These are phyloP conservation scores for Pipistrellus pygmaeus DNA, from an alignment of 2,797 vertebrate genomes.

Conservation along the genomic window DNA sequence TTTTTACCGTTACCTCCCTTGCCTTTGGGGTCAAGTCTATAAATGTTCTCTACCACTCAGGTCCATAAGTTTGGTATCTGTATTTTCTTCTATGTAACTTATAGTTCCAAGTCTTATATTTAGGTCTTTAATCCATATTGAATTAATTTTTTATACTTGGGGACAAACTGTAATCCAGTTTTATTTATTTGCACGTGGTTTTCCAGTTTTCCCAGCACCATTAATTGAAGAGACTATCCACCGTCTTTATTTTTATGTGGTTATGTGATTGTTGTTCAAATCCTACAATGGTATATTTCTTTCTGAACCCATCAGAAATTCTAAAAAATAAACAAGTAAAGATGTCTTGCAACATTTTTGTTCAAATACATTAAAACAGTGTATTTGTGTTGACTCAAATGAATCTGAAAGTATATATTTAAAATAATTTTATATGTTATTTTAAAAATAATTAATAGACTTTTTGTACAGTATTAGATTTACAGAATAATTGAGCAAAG, in stretches of 20 bases:
- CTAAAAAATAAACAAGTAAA: not conserved
- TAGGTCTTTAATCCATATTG: no score
- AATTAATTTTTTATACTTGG: no score
- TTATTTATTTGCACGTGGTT: no score
- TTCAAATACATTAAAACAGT: constrained; percentile 27
- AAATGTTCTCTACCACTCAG: no score
- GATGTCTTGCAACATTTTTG: not conserved
- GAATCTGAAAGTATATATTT: not conserved
- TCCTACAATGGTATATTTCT: not conserved
- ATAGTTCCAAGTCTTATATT: no score
- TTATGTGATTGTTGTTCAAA: constrained; percentile 34
- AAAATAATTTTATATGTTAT: not conserved
- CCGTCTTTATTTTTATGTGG: constrained; percentile 47
- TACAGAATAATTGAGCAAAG: constrained; percentile 24
- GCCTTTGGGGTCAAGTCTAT: no score
- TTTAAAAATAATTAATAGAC: not conserved
- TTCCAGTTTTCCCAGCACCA: no score
- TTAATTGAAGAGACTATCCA: not conserved
- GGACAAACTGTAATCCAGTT: no score
- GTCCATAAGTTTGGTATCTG: no score
- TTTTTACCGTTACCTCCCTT: no score
- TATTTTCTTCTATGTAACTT: no score
- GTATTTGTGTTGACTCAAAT: constrained; percentile 6
- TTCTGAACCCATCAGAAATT: not conserved
- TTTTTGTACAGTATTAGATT: constrained; percentile 32